Evolutionary conservation across 2,797 vertebrate species (phyloP).

Genomic region (Lindbergichthys nudifrons): DNA sequence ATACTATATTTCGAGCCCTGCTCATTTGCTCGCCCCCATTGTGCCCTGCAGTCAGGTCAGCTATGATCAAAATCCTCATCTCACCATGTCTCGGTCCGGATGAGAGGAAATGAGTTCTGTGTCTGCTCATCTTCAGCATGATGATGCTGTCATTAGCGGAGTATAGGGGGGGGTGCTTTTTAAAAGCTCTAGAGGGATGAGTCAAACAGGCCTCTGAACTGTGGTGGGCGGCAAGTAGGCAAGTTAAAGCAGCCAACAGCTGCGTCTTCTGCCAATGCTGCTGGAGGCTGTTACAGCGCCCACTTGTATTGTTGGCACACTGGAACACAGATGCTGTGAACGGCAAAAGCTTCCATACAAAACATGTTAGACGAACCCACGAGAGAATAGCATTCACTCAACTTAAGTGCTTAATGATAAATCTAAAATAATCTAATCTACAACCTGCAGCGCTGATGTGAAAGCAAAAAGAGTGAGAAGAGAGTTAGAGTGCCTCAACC

Average conservation of each 20-base stretch:
- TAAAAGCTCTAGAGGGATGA: slow-evolving; percentile 61
- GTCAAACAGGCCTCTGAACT: slow-evolving; percentile 77
- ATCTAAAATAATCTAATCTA: neutral
- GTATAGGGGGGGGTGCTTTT: slow-evolving; percentile 34
- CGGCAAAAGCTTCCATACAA: slow-evolving; percentile 6
- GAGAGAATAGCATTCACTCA: neutral
- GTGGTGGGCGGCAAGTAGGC: slow-evolving; percentile 69
- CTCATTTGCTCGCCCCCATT: slow-evolving; percentile 29
- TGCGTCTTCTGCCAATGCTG: slow-evolving; percentile 41
- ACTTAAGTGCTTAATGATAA: slow-evolving; percentile 3
- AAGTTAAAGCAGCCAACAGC: slow-evolving; percentile 51
- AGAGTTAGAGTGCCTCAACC: neutral
- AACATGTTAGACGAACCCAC: neutral
- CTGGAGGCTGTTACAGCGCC: slow-evolving; percentile 51
- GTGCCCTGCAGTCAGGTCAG: slow-evolving; percentile 31
- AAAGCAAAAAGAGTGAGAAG: neutral
- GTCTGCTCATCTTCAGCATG: slow-evolving; percentile 60
- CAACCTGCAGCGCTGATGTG: neutral
- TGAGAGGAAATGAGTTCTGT: slow-evolving; percentile 70
- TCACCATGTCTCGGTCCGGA: slow-evolving; percentile 59
- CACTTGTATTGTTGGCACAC: slow-evolving; percentile 39
- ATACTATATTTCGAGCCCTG: slow-evolving; percentile 20
- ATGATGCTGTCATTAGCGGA: slow-evolving; percentile 72
- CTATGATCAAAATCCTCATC: slow-evolving; percentile 61
- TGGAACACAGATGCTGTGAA: slow-evolving; percentile 20